These are phyloP conservation scores for Micropoecilia bifurca DNA, from an alignment of 2,797 vertebrate species.

Conservation along the genomic window DNA sequence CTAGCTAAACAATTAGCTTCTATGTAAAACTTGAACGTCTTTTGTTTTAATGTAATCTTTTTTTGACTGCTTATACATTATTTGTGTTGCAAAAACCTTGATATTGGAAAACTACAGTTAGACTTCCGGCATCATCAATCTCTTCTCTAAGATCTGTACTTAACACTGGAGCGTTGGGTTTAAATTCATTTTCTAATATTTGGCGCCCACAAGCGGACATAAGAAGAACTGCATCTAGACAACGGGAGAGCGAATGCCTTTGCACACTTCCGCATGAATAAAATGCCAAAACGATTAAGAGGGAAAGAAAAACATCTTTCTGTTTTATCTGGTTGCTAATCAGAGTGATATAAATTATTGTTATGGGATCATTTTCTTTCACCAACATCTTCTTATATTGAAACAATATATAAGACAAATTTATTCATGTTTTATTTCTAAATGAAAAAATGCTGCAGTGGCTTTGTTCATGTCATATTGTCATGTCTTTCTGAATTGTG, in stretches of 20 bases:
- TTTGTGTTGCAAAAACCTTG: background rate
- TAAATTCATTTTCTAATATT: slow-evolving; percentile 20
- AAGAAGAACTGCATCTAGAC: slow-evolving; percentile 21
- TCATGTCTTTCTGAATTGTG: background rate
- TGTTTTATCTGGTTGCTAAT: background rate
- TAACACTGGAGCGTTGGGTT: background rate
- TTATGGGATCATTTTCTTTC: background rate
- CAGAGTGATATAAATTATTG: background rate
- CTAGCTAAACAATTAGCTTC: background rate
- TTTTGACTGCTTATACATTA: background rate
- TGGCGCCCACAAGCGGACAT: slow-evolving; percentile 69
- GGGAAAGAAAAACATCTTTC: background rate
- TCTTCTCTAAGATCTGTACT: background rate
- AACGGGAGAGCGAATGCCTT: background rate
- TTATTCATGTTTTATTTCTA: background rate
- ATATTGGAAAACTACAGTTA: background rate
- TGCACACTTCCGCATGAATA: background rate
- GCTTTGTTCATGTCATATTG: background rate
- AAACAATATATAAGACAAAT: background rate
- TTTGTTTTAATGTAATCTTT: background rate
- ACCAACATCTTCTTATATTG: background rate
- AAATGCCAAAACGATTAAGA: background rate
- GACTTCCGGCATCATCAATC: background rate
- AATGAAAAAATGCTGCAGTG: background rate
- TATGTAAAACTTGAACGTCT: background rate